phyloP scores from a whole-genome alignment of 2,797 vertebrate species.

The Malurus leucopterus region DNA sequence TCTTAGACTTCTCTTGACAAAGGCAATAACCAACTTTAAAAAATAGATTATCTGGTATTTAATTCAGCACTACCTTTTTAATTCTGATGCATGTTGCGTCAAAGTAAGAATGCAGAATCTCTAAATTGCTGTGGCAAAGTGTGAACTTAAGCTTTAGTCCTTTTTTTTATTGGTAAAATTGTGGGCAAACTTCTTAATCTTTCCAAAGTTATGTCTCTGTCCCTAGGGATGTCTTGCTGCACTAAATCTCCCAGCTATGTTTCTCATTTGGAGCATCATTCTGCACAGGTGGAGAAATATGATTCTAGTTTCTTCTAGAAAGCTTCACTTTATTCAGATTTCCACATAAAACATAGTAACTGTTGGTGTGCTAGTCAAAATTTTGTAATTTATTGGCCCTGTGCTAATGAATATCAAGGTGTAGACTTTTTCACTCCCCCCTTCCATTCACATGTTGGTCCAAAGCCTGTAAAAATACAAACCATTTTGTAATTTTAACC shows the following conservation, averaged over 20 bases:
- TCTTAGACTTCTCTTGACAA: neutral
- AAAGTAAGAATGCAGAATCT: neutral
- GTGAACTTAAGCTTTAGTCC: neutral
- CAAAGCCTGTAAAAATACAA: neutral
- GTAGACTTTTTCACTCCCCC: neutral
- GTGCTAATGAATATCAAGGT: neutral
- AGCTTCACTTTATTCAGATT: constrained; percentile 37
- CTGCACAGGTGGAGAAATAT: constrained; percentile 28
- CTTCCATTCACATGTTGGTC: neutral
- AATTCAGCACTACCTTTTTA: neutral
- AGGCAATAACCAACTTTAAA: neutral
- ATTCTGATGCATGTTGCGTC: neutral
- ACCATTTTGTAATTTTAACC: neutral
- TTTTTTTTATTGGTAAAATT: neutral
- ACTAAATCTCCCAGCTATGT: constrained; percentile 40
- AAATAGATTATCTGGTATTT: neutral
- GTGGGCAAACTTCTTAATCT: constrained; percentile 7
- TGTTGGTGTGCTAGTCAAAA: constrained; percentile 34
- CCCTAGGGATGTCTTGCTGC: neutral
- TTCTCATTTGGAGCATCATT: constrained; percentile 32
- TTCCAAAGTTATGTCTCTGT: constrained; percentile 20
- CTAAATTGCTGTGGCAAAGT: neutral
- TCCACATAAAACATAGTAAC: constrained; percentile 46
- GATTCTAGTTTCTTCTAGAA: constrained; percentile 18
- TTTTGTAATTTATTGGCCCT: constrained; percentile 1